Base-by-base conservation (phyloP, 2,888 invertebrate genomes). In the Lochmaea capreae region DNA sequence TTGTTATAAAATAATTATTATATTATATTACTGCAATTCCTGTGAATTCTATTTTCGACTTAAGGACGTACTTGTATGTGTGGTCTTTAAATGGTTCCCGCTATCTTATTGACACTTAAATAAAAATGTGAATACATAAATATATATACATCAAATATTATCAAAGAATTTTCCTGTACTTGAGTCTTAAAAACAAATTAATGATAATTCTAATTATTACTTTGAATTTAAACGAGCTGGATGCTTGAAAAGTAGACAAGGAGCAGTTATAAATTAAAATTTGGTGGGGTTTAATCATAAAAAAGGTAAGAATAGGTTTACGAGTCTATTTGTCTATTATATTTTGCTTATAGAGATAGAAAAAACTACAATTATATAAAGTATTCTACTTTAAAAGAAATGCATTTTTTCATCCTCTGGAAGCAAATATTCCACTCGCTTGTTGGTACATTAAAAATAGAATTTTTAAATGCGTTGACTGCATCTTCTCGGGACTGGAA, bases 31-130 rank as follows among this genome's bases (percentile, higher is more conserved):
- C 33, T 33, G 26, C 14, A 26, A 59, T 59, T 59, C 33, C 59
- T 33, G 12, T 59, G 11, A 59, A 59, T 59, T 59, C 33, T 59
- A 33, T 59, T 59, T 59, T 59, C 11, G 26, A 26, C 22, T 33
- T 12, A 59, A 8, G 14, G 26, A n/a, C 26, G 14, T 26, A 16
- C 9, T 57, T 22, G 10, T 57, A 33, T 59, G 59, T 59, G 59
- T 59, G 59, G 59, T 59, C 59, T 59, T 26, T 26, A 33, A 59
- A 59, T 14, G 4, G 26, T 58, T 18, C 10, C 18, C 58, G 58
- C 58, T 58, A 59, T 59, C 59, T 59, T n/a, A 14, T 59, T 14
- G 10, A 59, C 59, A 59, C 59, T 59, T 59, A 59, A 59, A 59
- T 33, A 12, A 33, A 16, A 59, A 59, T 16, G 16, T 54, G 14